Base-by-base conservation (phyloP, 1,140 invertebrate species). In the Ceratina australensis region DNA sequence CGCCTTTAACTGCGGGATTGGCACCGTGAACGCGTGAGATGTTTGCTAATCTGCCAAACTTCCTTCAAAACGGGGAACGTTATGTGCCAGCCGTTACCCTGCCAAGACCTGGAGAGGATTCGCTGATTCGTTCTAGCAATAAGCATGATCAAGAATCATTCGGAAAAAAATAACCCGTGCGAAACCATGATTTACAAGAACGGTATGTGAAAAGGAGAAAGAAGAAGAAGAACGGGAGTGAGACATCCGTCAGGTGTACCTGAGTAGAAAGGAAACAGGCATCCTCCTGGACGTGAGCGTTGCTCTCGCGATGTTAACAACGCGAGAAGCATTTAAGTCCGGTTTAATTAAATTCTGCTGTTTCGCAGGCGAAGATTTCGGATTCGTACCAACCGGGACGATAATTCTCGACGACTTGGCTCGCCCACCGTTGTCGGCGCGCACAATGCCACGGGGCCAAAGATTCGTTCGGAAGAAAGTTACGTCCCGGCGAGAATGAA, bases 21-120 rank as follows among this genome's bases (percentile, higher is more conserved):
- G 59, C 74, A 80, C 64, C 69, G 52, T 15, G 22, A 22, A 60
- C 33, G 76, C 80, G 80, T 82, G 82, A 82, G 73, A 68, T 52
- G 80, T 79, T 81, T 84, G 76, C 80, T 78, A 68, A 84, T 59
- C 49, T 13, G 49, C 10, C 64, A 20, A 72, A 61, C 26, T 47
- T 22, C 26, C 18, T 47, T 3, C 56, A 5, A n/a, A n/a, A 54
- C 0, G 1, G 3, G 49, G 50, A 57, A 26, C 18, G 20, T 18
- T n/a, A 3, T 3, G 16, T 18, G 18, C 2, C 49, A 33, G 28
- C 2, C 28, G 28, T 33, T 42, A 5, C 0, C 16, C 16, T 3
- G 57, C 5, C 33, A 42, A 42, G 33, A 10, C 33, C n/a, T n/a
- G 33, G 33, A 42, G 10, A 42, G 33, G 33, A 42, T 42, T 42